A percentile compares a stretch with the other conserved stretches of the same genome.
These are phyloP conservation scores for Drosophila micromelanica DNA, from an alignment of 1,140 invertebrate genomes.

Conservation along the genomic window DNA sequence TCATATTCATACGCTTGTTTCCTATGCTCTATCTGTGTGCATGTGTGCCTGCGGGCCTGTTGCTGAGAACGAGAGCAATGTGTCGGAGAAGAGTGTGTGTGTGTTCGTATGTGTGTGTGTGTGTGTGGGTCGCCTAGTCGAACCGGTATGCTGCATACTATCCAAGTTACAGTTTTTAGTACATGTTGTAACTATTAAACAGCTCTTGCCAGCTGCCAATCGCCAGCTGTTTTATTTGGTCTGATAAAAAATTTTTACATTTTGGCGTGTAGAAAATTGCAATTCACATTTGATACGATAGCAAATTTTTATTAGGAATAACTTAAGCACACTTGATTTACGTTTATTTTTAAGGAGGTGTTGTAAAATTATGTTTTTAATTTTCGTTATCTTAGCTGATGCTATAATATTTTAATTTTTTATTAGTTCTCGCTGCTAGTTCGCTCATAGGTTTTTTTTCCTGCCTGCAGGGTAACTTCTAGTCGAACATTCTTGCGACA, in stretches of 20 bases:
- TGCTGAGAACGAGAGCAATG: conserved; percentile 70
- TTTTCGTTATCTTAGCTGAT: background rate
- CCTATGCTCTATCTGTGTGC: conserved; percentile 22
- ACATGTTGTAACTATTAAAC: conserved; percentile 37
- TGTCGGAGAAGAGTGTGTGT: conserved; percentile 39
- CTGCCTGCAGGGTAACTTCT: background rate
- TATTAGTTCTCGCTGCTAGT: too few species aligned
- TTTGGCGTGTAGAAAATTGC: background rate
- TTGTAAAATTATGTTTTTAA: background rate
- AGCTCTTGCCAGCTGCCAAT: conserved; percentile 15
- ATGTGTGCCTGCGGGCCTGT: conserved; percentile 19
- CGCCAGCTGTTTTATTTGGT: conserved; percentile 4
- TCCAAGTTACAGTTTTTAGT: conserved; percentile 20
- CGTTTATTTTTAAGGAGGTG: background rate
- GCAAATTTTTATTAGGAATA: background rate
- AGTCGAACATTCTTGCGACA: background rate
- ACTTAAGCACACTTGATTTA: background rate
- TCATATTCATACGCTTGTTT: conserved; percentile 31
- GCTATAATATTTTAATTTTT: background rate
- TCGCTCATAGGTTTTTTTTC: too few species aligned
- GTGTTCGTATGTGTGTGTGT: conserved; percentile 4
- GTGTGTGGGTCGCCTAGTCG: conserved; percentile 50
- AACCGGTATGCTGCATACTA: conserved; percentile 62
- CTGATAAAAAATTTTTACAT: conserved; percentile 9
- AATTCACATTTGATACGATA: background rate